phyloP scores from a whole-genome alignment of 2,797 vertebrate species.

The Hirundo rustica region DNA sequence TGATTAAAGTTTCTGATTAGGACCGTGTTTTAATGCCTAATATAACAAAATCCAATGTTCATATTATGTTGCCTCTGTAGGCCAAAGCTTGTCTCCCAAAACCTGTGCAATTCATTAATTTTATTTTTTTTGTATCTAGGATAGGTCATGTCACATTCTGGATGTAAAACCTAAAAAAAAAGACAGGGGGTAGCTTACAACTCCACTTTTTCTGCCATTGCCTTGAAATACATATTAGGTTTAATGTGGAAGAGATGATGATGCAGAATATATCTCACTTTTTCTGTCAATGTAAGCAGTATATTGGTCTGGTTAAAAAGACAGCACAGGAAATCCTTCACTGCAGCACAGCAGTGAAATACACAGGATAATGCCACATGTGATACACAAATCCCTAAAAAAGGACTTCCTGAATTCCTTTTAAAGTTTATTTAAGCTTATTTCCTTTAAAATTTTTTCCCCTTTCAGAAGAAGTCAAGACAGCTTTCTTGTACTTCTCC shows the following conservation, averaged over 20 bases:
- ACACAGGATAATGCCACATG: fast-evolving
- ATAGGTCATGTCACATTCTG: not conserved
- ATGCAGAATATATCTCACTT: not conserved
- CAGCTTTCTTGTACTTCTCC: not conserved
- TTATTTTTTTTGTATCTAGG: not conserved
- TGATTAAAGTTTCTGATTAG: slow-evolving; percentile 32
- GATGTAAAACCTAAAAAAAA: not conserved
- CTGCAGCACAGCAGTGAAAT: not conserved
- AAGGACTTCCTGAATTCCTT: slow-evolving; percentile 19
- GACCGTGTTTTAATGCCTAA: not conserved
- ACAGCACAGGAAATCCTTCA: not conserved
- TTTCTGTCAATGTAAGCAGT: not conserved
- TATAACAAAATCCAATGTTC: not conserved
- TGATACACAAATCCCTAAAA: slow-evolving; percentile 19
- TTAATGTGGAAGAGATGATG: not conserved
- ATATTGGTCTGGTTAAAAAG: not conserved
- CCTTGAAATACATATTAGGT: not conserved
- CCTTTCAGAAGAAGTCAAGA: not conserved
- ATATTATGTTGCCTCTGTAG: not conserved
- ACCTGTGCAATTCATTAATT: not conserved
- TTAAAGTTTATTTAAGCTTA: slow-evolving; percentile 33
- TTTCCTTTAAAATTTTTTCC: slow-evolving; percentile 23
- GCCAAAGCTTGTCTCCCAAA: not conserved
- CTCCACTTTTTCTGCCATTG: not conserved
- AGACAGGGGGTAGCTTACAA: not conserved